Conservation (phyloP, 1,140 invertebrate species). For the Fopius arisanus region DNA sequence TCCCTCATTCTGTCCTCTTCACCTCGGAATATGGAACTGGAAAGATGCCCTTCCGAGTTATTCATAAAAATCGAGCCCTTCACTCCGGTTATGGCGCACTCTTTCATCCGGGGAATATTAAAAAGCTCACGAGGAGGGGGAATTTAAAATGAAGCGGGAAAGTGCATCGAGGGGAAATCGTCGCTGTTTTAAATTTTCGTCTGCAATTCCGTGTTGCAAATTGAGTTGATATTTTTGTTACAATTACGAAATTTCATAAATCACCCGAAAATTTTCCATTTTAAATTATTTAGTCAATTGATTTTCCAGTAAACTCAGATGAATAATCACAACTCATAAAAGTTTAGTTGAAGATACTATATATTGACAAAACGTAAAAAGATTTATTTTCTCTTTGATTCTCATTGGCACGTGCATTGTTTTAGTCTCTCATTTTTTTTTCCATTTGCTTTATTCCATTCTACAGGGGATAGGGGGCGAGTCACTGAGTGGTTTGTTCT, state of each 20-base stretch:
- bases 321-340: too few species aligned
- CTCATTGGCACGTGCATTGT: neutral
- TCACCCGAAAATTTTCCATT: too few species aligned
- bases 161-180: neutral
- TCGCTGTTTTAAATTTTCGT: too few species aligned
- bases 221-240: too few species aligned
- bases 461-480: neutral
- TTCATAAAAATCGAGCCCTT: constrained; percentile 25
- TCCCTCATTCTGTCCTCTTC: neutral
- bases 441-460: constrained; percentile 5
- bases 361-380: neutral
- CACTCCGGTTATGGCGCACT: neutral
- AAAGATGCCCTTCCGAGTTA: constrained; percentile 10
- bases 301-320: too few species aligned
- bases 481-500: constrained; percentile 8
- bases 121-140: constrained; percentile 15
- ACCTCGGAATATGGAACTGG: neutral
- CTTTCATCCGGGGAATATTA: constrained; percentile 19
- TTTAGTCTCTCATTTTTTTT: constrained; percentile 8
- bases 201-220: too few species aligned
- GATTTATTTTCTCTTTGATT: constrained; percentile 2
- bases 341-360: too few species aligned
- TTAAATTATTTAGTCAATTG: too few species aligned
- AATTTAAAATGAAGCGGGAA: constrained; percentile 2
- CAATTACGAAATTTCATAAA: too few species aligned